Base-by-base conservation (phyloP, 2,113 vertebrate genomes). In the Catharus minimus region DNA sequence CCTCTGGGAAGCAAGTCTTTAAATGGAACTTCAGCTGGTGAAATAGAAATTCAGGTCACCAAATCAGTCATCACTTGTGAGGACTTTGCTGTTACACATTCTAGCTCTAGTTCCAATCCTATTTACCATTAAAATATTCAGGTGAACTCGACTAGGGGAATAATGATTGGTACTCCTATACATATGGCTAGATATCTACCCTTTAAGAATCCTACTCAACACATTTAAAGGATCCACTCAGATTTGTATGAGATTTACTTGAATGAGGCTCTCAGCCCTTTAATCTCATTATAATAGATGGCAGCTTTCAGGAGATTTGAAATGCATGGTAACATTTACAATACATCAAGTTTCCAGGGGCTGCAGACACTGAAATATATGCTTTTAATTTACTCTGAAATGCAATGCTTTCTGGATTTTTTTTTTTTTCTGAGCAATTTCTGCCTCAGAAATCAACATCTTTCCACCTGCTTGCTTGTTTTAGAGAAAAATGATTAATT, bases 401-500 rank as follows among this genome's bases (percentile, higher is more conserved):
- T 71, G 11, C n/a, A 9, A 30, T 15, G 47, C 85, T 92, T 92
- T 69, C 38, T 55, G 32, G 16, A 22, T 71, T 93, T 61, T 36
- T 93, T 65, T 91, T 91, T 78, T 52, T 49, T 32, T 14, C 32
- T 21, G 43, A 50, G 26, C 4, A 57, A 58, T 69, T 50, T 47
- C 87, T 93, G 23, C 82, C 88, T 94, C 66, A 77, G 74, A 95
- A 95, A 84, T 85, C 73, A 74, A 75, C 47, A 14, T 81, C 55
- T 94, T 74, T 75, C 80, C 65, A 71, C 85, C 36, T 82, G 39
- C 77, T 94, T 50, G 10, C 56, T 95, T 95, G 49, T 71, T 95
- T 88, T 32, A 50, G 64, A 92, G 73, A 93, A 93, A 80, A 92
- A 77, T 68, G 58, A 96, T 90, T 95, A 84, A 96, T 94, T 93